Percentiles rank a stretch among this genome's conserved stretches.
These are phyloP conservation scores for Drosophila mimica DNA, from an alignment of 2,888 invertebrate species.

Conservation along the genomic window DNA sequence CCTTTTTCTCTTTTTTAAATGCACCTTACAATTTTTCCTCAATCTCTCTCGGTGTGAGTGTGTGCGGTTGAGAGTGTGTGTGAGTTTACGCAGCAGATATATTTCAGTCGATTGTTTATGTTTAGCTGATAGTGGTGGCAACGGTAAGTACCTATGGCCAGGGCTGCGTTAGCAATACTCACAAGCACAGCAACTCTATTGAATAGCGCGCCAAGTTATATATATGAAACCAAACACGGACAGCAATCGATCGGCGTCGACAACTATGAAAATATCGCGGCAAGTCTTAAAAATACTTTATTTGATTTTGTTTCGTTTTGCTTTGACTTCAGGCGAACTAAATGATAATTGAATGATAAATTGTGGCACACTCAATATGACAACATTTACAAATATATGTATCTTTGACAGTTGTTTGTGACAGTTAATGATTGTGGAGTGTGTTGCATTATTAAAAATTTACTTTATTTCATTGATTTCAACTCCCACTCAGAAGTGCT, in stretches of 20 bases:
- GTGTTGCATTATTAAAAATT: not conserved
- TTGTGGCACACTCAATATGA: not conserved
- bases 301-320: constrained; percentile 16
- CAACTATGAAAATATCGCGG: not conserved
- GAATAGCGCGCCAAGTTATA: not conserved
- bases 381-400: not conserved
- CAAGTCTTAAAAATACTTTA: not conserved
- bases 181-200: not conserved
- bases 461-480: not conserved
- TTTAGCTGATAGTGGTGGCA: constrained; percentile 45
- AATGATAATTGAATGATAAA: not conserved
- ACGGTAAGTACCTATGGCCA: constrained; percentile 9
- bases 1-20: not conserved
- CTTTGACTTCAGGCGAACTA: not conserved
- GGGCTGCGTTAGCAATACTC: constrained; percentile 10
- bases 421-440: too few species aligned
- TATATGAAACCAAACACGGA: too few species aligned
- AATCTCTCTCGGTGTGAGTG: not conserved
- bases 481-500: not conserved
- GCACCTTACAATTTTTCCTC: constrained; percentile 19
- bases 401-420: not conserved
- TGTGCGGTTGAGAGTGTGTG: not conserved
- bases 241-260: constrained; percentile 19
- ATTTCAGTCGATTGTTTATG: constrained; percentile 61
- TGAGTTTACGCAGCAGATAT: constrained; percentile 52